Percentiles rank a stretch among this genome's conserved stretches.
Evolutionary conservation across 2,888 invertebrate genomes (phyloP).

Genomic region (Coleophora flavipennella): DNA sequence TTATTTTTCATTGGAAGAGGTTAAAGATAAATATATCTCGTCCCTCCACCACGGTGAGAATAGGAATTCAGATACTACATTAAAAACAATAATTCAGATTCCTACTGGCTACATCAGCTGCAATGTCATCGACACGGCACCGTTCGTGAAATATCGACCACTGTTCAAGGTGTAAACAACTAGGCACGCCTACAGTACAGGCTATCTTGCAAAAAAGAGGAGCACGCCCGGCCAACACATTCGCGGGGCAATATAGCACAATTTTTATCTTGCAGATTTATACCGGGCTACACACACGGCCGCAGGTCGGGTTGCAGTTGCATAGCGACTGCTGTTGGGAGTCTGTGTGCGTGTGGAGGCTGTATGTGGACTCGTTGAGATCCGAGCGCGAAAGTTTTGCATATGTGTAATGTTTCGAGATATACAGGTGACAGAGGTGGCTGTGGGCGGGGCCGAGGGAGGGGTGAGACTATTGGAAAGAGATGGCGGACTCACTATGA

Average conservation of each 20-base stretch:
- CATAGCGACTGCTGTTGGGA: constrained; percentile 16
- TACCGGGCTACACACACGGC: constrained; percentile 32
- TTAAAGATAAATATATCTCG: too few relatives aligned
- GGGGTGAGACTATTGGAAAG: constrained; percentile 68
- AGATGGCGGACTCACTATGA: constrained; percentile 70
- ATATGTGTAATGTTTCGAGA: constrained; percentile 73
- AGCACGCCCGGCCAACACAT: constrained; percentile 35
- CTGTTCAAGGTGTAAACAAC: constrained; percentile 66
- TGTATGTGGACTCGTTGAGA: constrained; percentile 32
- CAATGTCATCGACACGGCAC: constrained; percentile 50
- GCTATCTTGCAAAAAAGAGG: constrained; percentile 54
- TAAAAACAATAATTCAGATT: background rate
- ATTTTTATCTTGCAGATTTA: constrained; percentile 72
- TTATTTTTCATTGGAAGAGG: too few relatives aligned
- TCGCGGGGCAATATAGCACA: constrained; percentile 54
- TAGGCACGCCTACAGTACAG: constrained; percentile 60
- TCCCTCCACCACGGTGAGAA: too few relatives aligned
- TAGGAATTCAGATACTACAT: too few relatives aligned
- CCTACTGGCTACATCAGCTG: constrained; percentile 25
- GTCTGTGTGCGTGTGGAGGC: constrained; percentile 28
- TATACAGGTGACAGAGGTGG: constrained; percentile 71
- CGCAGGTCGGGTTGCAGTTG: constrained; percentile 9
- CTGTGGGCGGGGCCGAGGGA: constrained; percentile 65
- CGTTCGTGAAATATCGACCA: constrained; percentile 59
- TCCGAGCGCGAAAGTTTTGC: constrained; percentile 68